Percentiles rank a stretch among this genome's conserved stretches.
phyloP scores from a whole-genome alignment of 2,888 invertebrate genomes.

The Galerucella pusilla region DNA sequence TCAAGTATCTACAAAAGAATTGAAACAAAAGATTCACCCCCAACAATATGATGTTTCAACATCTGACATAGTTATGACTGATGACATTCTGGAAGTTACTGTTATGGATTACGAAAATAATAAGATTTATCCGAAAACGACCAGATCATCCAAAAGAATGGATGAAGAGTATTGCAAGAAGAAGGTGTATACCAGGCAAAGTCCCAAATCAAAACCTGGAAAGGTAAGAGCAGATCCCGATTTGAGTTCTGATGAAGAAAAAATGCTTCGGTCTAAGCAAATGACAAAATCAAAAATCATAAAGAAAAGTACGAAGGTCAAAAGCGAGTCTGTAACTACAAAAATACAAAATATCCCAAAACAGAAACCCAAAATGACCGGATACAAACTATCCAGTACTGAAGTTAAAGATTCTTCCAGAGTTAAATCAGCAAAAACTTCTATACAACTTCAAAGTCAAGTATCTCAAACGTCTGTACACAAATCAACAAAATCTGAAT shows the following conservation, averaged over 20 bases:
- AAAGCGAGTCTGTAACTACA: constrained; percentile 5
- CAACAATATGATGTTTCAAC: constrained; percentile 47
- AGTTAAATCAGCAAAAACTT: background rate
- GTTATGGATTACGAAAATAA: constrained; percentile 52
- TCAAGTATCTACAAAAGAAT: constrained; percentile 56
- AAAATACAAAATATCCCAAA: constrained; percentile 1
- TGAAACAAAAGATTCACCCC: constrained; percentile 27
- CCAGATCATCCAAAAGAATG: constrained; percentile 26
- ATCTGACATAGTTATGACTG: constrained; percentile 64
- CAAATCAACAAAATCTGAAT: background rate
- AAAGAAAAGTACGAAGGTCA: constrained; percentile 36
- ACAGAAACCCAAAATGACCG: background rate
- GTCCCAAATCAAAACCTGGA: constrained; percentile 29
- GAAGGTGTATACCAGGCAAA: constrained; percentile 32
- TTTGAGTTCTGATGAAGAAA: constrained; percentile 60
- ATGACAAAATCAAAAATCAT: constrained; percentile 31
- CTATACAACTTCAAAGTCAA: background rate
- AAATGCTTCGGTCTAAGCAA: constrained; percentile 47
- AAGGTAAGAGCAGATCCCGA: constrained; percentile 45
- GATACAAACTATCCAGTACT: background rate
- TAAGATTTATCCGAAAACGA: constrained; percentile 8
- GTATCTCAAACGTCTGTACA: background rate
- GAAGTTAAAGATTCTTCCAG: background rate
- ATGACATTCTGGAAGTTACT: constrained; percentile 64
- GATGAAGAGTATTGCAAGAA: constrained; percentile 33